These are phyloP conservation scores for Microchirus variegatus DNA, from an alignment of 2,797 vertebrate genomes.

Conservation along the genomic window DNA sequence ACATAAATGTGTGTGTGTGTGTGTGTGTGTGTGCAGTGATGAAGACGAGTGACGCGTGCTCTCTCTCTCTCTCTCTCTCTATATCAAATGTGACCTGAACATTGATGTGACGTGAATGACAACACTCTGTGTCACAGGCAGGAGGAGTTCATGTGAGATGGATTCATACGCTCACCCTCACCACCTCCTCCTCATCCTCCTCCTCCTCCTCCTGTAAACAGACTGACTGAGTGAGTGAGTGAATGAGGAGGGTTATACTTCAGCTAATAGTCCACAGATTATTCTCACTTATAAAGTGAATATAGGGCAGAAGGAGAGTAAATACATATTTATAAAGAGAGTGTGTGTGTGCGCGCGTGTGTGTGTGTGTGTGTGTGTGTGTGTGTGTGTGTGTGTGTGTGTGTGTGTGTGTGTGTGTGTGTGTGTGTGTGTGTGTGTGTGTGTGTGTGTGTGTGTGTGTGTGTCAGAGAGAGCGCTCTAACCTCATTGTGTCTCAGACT, in stretches of 20 bases:
- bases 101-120: neutral
- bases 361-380: no score
- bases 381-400: no score
- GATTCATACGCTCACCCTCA: neutral
- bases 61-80: no score
- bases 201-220: conserved; percentile 21
- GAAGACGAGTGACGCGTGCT: no score
- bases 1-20: neutral
- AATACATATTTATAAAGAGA: conserved; percentile 62
- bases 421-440: no score
- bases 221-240: conserved; percentile 35
- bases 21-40: neutral
- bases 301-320: conserved; percentile 49
- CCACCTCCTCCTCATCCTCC: neutral
- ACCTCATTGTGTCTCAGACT: conserved; percentile 12
- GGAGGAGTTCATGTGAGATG: neutral
- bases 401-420: no score
- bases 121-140: neutral
- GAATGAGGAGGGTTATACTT: conserved; percentile 50
- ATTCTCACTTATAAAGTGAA: conserved; percentile 55
- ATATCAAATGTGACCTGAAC: neutral
- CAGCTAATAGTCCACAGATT: conserved; percentile 54
- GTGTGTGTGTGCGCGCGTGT: no score
- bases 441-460: no score
- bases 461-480: conserved; percentile 20